Conservation (phyloP, 2,797 vertebrate species). For the Morelia viridis region DNA sequence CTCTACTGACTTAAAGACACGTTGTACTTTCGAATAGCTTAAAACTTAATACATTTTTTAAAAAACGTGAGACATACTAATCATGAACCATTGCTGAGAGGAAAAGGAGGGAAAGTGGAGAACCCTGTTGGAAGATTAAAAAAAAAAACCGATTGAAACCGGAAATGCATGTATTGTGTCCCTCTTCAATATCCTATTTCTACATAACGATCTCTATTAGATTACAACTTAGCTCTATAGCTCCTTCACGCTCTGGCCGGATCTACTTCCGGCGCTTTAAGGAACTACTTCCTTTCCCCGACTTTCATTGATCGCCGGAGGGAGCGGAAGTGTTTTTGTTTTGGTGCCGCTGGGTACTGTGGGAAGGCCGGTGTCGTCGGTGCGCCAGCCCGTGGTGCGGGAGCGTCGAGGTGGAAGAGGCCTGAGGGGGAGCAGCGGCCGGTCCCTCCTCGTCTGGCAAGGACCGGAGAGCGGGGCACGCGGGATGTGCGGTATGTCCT, state of each 20-base stretch:
- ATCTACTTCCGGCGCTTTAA: neutral
- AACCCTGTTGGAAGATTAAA: neutral
- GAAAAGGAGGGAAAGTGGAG: neutral
- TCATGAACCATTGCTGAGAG: neutral
- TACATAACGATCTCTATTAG: neutral
- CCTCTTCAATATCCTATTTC: too few species aligned
- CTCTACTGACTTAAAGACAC: neutral
- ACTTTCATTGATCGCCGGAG: neutral
- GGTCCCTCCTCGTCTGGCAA: too few species aligned
- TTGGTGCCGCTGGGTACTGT: slow-evolving; percentile 15
- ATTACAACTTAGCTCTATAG: too few species aligned
- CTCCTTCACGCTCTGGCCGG: neutral
- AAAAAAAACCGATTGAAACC: too few species aligned
- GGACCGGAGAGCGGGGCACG: neutral
- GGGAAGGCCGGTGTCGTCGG: slow-evolving; percentile 21
- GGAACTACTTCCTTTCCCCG: neutral
- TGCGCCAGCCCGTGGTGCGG: too few species aligned
- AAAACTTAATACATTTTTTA: neutral
- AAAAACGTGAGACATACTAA: neutral
- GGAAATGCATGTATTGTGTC: neutral
- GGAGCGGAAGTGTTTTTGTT: slow-evolving; percentile 41
- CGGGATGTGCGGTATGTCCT: neutral
- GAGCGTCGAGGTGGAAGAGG: neutral
- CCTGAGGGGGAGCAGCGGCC: rapidly evolving
- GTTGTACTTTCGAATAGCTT: neutral